Conservation (phyloP, 2,113 vertebrate genomes). For the Noturus placidus region DNA sequence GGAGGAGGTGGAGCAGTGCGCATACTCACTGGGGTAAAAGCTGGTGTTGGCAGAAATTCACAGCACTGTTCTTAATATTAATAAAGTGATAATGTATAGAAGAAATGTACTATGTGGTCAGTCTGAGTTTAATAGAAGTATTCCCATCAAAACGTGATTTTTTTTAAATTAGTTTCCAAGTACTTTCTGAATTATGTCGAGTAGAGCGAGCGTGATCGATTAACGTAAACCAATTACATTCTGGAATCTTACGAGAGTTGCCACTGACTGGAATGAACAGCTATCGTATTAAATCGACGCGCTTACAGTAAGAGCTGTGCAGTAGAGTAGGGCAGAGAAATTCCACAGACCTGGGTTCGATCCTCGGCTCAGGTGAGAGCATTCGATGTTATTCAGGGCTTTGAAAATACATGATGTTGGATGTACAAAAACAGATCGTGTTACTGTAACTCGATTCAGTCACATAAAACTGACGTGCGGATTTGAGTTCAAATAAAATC, state of each 20-base stretch:
- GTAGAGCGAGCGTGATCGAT: background rate
- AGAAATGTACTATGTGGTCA: background rate
- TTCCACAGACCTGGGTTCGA: background rate
- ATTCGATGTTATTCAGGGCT: background rate
- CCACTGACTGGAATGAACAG: too few relatives aligned
- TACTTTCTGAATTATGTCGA: background rate
- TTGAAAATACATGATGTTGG: background rate
- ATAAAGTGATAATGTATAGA: background rate
- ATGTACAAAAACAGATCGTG: background rate
- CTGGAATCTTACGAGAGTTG: background rate
- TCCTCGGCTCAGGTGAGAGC: background rate
- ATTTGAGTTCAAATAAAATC: background rate
- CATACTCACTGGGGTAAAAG: constrained; percentile 34
- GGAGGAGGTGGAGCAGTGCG: constrained; percentile 22
- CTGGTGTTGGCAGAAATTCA: background rate
- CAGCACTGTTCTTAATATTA: background rate
- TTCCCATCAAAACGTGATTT: too few relatives aligned
- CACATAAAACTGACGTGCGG: background rate
- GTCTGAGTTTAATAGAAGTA: background rate
- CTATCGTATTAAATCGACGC: too few relatives aligned
- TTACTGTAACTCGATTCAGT: background rate
- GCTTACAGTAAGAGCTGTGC: too few relatives aligned
- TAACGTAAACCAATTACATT: background rate
- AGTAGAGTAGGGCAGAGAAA: background rate
- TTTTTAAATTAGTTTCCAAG: background rate